Percentiles rank a stretch among this genome's conserved stretches.
phyloP scores from a whole-genome alignment of 2,113 vertebrate genomes.

The Pseudorectes ferrugineus region DNA sequence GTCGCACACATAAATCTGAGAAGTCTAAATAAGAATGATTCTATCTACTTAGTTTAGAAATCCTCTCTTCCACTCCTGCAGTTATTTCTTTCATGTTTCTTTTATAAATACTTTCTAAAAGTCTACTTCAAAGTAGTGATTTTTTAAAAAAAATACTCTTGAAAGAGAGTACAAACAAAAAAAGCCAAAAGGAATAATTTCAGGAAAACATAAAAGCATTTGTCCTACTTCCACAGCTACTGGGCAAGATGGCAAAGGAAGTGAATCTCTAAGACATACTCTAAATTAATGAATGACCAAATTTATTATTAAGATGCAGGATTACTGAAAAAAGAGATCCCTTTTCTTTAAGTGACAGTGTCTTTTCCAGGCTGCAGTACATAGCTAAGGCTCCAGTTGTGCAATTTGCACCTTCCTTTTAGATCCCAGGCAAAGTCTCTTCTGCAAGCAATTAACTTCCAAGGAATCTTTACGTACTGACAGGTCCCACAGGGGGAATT shows the following conservation, averaged over 20 bases:
- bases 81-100: not conserved
- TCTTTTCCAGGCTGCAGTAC: not conserved
- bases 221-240: not conserved
- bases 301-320: not conserved
- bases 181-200: not conserved
- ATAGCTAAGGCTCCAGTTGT: not conserved
- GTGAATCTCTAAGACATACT: not conserved
- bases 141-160: not conserved
- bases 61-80: not conserved
- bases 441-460: slow-evolving; percentile 32
- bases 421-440: not conserved
- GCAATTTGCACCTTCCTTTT: not conserved
- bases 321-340: not conserved
- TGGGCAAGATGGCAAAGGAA: not conserved
- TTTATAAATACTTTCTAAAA: not conserved
- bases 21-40: not conserved
- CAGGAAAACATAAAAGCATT: not conserved
- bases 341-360: not conserved
- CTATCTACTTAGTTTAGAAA: not conserved
- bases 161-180: not conserved
- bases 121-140: not conserved
- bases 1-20: not conserved
- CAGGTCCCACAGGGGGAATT: not conserved
- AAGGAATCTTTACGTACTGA: not conserved
- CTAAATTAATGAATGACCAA: not conserved